Evolutionary conservation across 2,113 vertebrate species (phyloP).

Genomic region (Paramormyrops kingsleyae): DNA sequence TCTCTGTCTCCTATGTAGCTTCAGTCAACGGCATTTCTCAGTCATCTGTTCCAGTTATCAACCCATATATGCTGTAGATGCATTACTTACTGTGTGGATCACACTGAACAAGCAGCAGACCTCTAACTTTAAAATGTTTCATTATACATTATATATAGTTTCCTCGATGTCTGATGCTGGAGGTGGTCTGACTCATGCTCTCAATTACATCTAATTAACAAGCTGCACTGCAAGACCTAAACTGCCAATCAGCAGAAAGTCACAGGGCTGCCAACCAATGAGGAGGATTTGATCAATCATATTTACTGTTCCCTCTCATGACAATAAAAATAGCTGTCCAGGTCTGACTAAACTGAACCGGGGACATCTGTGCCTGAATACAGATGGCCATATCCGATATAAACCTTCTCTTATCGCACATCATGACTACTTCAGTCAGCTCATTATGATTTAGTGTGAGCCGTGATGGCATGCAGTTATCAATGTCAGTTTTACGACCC

Average conservation of each 20-base stretch:
- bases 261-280: background rate
- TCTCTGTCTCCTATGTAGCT: background rate
- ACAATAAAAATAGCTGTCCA: background rate
- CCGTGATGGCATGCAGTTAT: background rate
- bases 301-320: background rate
- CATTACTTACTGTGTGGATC: background rate
- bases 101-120: background rate
- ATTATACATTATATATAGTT: background rate
- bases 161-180: background rate
- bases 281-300: background rate
- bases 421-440: background rate
- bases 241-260: background rate
- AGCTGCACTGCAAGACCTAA: background rate
- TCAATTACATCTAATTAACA: background rate
- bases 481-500: conserved; percentile 7
- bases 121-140: background rate
- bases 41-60: background rate
- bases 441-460: conserved; percentile 6
- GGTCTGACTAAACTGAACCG: background rate
- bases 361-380: conserved; percentile 3
- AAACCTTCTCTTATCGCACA: background rate
- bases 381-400: background rate
- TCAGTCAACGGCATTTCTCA: background rate
- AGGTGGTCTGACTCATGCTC: background rate
- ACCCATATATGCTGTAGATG: background rate